These are phyloP conservation scores for Chaetops frenatus DNA, from an alignment of 2,113 vertebrate species.

Conservation along the genomic window DNA sequence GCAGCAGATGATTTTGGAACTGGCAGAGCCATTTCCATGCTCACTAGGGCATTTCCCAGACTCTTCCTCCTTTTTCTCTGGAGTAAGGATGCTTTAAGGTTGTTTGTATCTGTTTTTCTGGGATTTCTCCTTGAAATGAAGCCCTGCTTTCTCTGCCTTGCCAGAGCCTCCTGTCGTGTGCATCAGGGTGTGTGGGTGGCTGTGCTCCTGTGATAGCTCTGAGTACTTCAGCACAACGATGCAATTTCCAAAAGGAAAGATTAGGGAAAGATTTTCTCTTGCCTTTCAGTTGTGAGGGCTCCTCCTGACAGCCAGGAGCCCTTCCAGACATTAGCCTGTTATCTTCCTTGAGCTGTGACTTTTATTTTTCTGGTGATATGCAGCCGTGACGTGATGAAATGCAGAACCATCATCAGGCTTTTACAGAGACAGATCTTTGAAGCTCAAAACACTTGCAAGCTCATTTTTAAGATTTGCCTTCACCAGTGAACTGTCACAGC, in stretches of 20 bases:
- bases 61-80: neutral
- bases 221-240: neutral
- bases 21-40: fast-evolving
- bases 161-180: neutral
- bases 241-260: neutral
- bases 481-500: neutral
- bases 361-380: neutral
- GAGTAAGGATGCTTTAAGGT: neutral
- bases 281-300: neutral
- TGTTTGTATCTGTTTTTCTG: neutral
- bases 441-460: neutral
- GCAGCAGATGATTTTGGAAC: neutral
- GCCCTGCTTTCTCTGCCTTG: neutral
- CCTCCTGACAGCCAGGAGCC: neutral
- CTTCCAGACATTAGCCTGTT: neutral
- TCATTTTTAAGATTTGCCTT: neutral
- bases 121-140: neutral
- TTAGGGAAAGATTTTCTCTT: neutral
- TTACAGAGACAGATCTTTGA: neutral
- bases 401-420: neutral
- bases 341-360: neutral
- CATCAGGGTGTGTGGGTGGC: neutral
- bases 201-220: neutral
- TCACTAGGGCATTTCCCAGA: neutral
- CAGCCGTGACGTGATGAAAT: neutral